A percentile compares a stretch with the other conserved stretches of the same genome.
Conservation (phyloP, 2,797 vertebrate genomes). For the Galaxias olidus region DNA sequence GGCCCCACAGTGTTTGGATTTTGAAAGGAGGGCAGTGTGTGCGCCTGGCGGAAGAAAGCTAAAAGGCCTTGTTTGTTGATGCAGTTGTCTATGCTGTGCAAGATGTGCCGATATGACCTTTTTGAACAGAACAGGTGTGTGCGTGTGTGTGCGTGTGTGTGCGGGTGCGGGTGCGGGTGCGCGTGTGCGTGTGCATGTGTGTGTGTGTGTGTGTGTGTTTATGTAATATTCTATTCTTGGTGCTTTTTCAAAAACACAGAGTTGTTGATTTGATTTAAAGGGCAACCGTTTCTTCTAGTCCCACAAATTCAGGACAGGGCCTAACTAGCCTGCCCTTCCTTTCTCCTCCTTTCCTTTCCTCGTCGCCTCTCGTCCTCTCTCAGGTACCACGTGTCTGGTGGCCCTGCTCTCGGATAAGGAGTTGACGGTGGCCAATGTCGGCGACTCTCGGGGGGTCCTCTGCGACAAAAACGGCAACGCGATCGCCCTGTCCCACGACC, state of each 20-base stretch:
- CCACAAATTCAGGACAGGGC: not conserved
- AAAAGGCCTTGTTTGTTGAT: not conserved
- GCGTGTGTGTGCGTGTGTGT: not conserved
- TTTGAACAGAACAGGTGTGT: not conserved
- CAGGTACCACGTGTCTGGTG: not conserved
- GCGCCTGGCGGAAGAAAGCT: not conserved
- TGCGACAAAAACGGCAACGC: slow-evolving; percentile 98
- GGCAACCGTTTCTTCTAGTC: not conserved
- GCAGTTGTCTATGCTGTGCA: not conserved
- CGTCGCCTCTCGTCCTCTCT: not conserved
- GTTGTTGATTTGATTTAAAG: not conserved
- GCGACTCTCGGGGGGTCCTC: slow-evolving; percentile 92
- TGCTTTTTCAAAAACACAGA: not conserved
- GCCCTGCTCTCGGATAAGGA: slow-evolving; percentile 77
- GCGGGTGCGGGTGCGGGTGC: not conserved
- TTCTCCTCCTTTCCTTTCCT: slow-evolving; percentile 1
- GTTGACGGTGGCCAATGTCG: slow-evolving; percentile 95
- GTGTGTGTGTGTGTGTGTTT: not conserved
- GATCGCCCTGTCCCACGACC: slow-evolving; percentile 93
- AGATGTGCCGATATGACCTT: not conserved
- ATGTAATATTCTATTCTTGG: not conserved
- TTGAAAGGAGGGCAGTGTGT: not conserved
- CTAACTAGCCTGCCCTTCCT: not conserved
- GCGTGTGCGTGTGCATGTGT: slow-evolving; percentile 6
- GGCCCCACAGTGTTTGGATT: slow-evolving; percentile 22